These are phyloP conservation scores for Lasioglossum marginatum DNA, from an alignment of 2,888 invertebrate genomes.

Conservation along the genomic window DNA sequence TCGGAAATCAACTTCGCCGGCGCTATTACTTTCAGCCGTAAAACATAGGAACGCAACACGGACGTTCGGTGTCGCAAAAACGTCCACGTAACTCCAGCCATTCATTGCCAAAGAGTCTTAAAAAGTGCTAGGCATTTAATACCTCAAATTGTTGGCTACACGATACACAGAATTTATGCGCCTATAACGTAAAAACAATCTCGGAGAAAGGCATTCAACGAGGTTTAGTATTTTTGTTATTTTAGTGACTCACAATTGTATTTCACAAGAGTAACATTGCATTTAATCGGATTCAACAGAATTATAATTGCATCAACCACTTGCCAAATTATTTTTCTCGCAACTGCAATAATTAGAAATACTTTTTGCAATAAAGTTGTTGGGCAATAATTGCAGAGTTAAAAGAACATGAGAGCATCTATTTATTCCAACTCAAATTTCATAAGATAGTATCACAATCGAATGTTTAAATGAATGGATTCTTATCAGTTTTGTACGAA, in stretches of 20 bases:
- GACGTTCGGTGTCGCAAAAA: background rate
- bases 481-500: too few relatives aligned
- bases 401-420: too few relatives aligned
- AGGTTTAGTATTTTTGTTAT: background rate
- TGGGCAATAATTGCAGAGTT: too few relatives aligned
- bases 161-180: background rate
- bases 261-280: background rate
- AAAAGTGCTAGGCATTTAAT: background rate
- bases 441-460: too few relatives aligned
- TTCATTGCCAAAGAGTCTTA: background rate
- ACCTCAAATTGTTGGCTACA: background rate
- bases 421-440: too few relatives aligned
- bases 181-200: background rate
- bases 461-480: too few relatives aligned
- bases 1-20: background rate
- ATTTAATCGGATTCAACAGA: background rate
- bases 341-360: background rate
- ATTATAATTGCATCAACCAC: background rate
- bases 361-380: background rate
- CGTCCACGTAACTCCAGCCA: background rate
- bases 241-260: background rate
- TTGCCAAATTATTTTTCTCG: background rate
- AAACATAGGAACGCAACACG: background rate
- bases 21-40: background rate
- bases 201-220: background rate